These are phyloP conservation scores for Varanus komodoensis DNA, from an alignment of 2,113 vertebrate genomes.

Conservation along the genomic window DNA sequence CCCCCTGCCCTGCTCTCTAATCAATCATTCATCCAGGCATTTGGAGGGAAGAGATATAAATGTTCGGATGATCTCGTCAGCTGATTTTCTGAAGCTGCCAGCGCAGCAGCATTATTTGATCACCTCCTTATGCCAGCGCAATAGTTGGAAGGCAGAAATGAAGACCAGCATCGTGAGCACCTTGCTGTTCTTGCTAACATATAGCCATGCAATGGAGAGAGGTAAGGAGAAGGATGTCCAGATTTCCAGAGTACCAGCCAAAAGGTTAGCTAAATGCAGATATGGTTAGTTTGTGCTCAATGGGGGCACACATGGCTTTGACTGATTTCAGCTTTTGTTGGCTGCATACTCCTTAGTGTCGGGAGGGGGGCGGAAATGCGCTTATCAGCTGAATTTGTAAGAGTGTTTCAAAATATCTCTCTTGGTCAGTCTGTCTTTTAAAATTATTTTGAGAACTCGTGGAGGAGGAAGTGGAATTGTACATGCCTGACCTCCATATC, in stretches of 20 bases:
- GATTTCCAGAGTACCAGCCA: too few relatives aligned
- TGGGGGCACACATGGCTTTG: too few relatives aligned
- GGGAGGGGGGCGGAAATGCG: not conserved
- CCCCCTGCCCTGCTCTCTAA: not conserved
- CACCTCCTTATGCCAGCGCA: too few relatives aligned
- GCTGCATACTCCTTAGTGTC: not conserved
- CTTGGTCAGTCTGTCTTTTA: not conserved
- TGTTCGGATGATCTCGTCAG: rapidly evolving
- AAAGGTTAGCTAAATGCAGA: not conserved
- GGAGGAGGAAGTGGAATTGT: not conserved
- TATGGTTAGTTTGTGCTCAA: too few relatives aligned
- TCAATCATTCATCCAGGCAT: conserved; percentile 72
- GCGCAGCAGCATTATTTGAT: not conserved
- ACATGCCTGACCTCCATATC: not conserved
- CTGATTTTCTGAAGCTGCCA: rapidly evolving
- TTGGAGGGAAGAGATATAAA: conserved; percentile 47
- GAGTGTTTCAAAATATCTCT: too few relatives aligned
- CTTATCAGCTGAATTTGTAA: not conserved
- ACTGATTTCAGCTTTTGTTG: too few relatives aligned
- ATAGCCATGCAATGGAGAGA: conserved; percentile 55
- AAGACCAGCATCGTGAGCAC: conserved; percentile 27
- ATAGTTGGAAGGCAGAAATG: conserved; percentile 52
- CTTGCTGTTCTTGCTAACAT: conserved; percentile 57
- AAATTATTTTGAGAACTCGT: not conserved
- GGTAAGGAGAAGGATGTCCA: conserved; percentile 62